phyloP scores from a whole-genome alignment of 2,113 vertebrate genomes.

The Acrocephalus arundinaceus region DNA sequence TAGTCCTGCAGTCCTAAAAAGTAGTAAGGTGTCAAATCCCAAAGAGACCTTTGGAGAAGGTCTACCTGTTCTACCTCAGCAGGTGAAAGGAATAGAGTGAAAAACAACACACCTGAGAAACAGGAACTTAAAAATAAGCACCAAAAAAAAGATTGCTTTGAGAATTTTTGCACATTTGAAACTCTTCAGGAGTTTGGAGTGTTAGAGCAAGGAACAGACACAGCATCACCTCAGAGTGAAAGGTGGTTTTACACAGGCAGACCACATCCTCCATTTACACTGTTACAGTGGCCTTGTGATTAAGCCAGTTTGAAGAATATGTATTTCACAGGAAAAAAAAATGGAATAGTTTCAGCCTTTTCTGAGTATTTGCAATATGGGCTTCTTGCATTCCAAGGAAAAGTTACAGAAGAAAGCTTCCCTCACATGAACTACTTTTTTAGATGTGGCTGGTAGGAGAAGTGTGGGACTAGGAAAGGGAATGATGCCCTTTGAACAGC shows the following conservation, averaged over 20 bases:
- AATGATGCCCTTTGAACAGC: background rate
- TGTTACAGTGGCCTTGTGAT: background rate
- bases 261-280: background rate
- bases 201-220: background rate
- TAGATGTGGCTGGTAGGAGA: background rate
- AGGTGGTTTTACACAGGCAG: background rate
- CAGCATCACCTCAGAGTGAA: background rate
- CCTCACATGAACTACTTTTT: background rate
- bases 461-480: background rate
- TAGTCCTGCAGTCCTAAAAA: background rate
- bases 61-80: background rate
- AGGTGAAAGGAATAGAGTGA: background rate
- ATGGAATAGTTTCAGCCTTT: background rate
- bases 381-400: background rate
- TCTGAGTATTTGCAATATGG: background rate
- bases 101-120: background rate
- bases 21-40: background rate
- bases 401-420: background rate
- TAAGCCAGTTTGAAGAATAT: background rate
- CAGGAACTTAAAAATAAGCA: background rate
- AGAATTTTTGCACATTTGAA: background rate
- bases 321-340: background rate
- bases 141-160: background rate
- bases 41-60: background rate
- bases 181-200: background rate